phyloP scores from a whole-genome alignment of 2,888 invertebrate species.

The Campaea margaritaria region DNA sequence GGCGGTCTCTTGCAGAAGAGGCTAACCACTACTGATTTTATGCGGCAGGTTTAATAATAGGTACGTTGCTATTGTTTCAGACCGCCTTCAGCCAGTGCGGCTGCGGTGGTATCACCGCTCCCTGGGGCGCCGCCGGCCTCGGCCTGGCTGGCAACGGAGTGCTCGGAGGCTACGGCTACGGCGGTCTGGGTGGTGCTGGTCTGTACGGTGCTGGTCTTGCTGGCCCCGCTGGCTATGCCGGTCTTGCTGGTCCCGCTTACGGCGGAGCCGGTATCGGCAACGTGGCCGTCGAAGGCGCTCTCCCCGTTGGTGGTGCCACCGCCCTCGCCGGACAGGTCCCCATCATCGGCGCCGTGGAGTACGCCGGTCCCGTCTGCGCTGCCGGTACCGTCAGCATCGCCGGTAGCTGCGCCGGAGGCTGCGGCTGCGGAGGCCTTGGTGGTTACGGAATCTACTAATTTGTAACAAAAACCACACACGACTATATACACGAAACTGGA shows the following conservation, averaged over 20 bases:
- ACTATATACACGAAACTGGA: too few relatives aligned
- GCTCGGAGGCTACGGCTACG: background rate
- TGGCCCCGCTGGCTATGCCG: conserved; percentile 11
- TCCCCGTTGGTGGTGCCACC: conserved; percentile 53
- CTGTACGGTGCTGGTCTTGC: conserved; percentile 10
- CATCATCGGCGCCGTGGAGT: conserved; percentile 43
- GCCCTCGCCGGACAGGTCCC: conserved; percentile 39
- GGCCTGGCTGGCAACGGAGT: conserved; percentile 1
- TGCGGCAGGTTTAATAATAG: too few relatives aligned
- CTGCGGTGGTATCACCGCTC: background rate
- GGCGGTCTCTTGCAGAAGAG: too few relatives aligned
- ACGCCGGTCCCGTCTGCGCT: conserved; percentile 40
- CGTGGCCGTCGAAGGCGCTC: conserved; percentile 49
- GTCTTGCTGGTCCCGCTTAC: conserved; percentile 22
- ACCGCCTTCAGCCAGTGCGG: conserved; percentile 6
- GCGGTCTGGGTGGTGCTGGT: background rate
- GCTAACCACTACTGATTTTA: too few relatives aligned
- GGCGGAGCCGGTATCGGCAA: conserved; percentile 33
- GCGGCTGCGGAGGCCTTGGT: conserved; percentile 36
- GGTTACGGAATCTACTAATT: conserved; percentile 32
- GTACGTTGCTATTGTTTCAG: background rate
- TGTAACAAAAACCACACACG: too few relatives aligned
- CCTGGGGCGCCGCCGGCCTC: background rate
- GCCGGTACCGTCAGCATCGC: conserved; percentile 39
- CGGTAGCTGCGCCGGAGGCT: conserved; percentile 34